Evolutionary conservation across 2,888 invertebrate species (phyloP), one percentile per base, ranked within the genome.

Genomic region (Archaeoteleia sp.): DNA sequence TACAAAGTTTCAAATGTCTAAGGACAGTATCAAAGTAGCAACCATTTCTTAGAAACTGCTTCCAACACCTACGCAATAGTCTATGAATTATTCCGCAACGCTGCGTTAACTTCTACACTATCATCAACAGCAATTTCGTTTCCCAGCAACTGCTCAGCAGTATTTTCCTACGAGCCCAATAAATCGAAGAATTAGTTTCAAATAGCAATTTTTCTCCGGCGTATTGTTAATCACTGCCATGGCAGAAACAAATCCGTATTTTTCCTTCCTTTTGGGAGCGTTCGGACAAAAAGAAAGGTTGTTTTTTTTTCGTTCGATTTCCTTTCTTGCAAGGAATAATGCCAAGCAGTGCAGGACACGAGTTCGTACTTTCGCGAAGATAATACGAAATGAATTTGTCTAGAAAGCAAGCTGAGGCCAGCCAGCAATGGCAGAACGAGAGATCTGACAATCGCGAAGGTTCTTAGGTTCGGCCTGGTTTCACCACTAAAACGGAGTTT

Each of bases 401-500:
- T 15, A 62, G 49, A 62, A 60, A 27, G 49, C 48, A n/a, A n/a
- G 35, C 60, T 39, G 48, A 43, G 32, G 10, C 20, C 20, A 20
- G 20, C 20, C 3, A 20, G 51, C 29, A 14, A 55, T 43, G 40
- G 12, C 55, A 42, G 25, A 46, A 43, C 17, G 65, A 29, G 42
- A 54, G 63, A 57, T 34, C 54, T 20, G 66, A 61, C 55, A 70
- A 71, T 73, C 67, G 55, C 67, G 34, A 20, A 23, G 62, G 35
- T 63, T 67, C 63, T 66, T 48, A 49, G 70, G 49, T 58, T 58
- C 20, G 54, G 39, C 51, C 14, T 23, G 45, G 13, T 67, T 67
- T 69, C 49, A 55, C 69, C 65, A 66, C 70, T 66, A 62, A 70
- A 69, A 66, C 72, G 75, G 72, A 78, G 78, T 79, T 79, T 82